Evolutionary conservation across 2,113 vertebrate genomes (phyloP), one percentile per base, ranked within the genome.

Genomic region (Girardinichthys multiradiatus): DNA sequence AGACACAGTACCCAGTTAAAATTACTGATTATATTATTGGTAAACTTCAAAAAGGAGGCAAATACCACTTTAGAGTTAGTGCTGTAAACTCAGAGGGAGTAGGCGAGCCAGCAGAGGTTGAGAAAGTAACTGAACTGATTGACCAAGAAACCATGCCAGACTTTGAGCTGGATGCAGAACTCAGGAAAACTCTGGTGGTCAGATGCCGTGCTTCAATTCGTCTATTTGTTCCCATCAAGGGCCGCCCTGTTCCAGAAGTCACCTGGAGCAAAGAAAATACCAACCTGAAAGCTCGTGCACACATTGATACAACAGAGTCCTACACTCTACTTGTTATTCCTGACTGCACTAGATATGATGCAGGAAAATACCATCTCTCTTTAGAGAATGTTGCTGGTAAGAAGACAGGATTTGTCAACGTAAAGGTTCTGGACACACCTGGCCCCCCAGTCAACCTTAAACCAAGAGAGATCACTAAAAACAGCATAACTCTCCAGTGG

Each of bases 381-480:
- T 94, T 99, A 80, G 98, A 99, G 93, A 99, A 99, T 57, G 95
- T 95, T 72, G 97, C 97, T 87, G 98, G 98, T 77, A 99, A 97
- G 91, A 99, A 98, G 90, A 96, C 95, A 73, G 98, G 98, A 64
- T 99, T 99, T 84, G 96, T 99, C 65, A 99, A 98, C 61, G 98
- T 99, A 13, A 95, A 93, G 87, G 97, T 99, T 84, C 90, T 99
- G 83, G 98, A 99, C 90, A 96, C 98, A 26, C 98, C 98, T 75
- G 98, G 98, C 68, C 97, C 98, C 17, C 97, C 98, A 83, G 92
- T 96, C 70, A 97, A 99, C 80, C 93, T 99, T 58, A 96, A 95
- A 83, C 96, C 97, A 63, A 96, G 96, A 89, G 97, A 99, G 90
- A 95, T 99, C 90, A 96, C 95, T 8, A 99, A 96, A 81, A 95